phyloP scores from a whole-genome alignment of 64 coral and sea anemone species.

The Trachythela sp. region DNA sequence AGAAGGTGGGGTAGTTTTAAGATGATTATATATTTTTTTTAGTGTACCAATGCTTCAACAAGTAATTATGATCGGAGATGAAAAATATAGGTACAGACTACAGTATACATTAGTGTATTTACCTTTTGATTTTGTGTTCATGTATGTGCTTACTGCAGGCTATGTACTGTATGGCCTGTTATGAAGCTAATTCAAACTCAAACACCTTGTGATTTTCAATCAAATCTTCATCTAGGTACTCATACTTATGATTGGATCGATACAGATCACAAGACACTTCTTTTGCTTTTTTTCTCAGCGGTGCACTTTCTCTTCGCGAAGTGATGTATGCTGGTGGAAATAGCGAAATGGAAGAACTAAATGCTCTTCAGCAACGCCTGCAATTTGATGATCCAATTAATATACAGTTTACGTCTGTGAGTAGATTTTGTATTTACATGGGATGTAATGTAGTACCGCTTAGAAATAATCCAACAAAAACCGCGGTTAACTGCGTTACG shows the following conservation, averaged over 20 bases:
- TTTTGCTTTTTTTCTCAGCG: slow-evolving; percentile 46
- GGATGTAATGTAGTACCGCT: not conserved
- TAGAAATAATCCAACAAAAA: too few relatives aligned
- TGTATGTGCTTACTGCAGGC: too few relatives aligned
- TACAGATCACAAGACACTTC: too few relatives aligned
- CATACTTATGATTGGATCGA: too few relatives aligned
- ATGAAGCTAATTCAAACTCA: too few relatives aligned
- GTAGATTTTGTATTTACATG: not conserved
- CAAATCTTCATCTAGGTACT: too few relatives aligned
- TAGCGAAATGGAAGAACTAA: slow-evolving; percentile 47
- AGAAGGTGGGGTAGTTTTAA: not conserved
- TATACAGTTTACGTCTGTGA: slow-evolving; percentile 96
- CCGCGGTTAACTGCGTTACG: too few relatives aligned
- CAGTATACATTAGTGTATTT: too few relatives aligned
- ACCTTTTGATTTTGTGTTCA: too few relatives aligned
- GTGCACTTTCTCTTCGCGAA: slow-evolving; percentile 70
- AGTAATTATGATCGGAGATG: not conserved
- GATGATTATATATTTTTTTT: not conserved
- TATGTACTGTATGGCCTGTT: too few relatives aligned
- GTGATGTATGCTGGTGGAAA: slow-evolving; percentile 52
- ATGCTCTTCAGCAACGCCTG: slow-evolving; percentile 55
- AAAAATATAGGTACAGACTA: not conserved
- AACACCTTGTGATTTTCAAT: too few relatives aligned
- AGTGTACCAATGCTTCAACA: slow-evolving; percentile 12
- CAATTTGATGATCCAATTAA: slow-evolving; percentile 94